Evolutionary conservation across 1,140 invertebrate species (phyloP).

Genomic region (Leguminivora glycinivorella): DNA sequence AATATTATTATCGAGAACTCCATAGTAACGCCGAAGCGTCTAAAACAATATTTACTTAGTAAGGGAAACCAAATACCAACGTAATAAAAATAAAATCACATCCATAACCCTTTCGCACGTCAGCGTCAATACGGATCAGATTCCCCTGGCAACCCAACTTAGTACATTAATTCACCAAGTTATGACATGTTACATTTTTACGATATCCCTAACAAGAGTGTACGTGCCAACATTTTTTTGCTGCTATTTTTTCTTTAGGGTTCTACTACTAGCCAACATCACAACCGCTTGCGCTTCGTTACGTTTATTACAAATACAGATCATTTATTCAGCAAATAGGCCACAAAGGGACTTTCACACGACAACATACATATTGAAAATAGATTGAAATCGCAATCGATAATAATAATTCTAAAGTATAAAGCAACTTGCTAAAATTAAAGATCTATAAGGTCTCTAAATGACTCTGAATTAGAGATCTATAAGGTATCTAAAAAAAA

Average conservation of each 20-base stretch:
- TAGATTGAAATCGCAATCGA: too few relatives aligned
- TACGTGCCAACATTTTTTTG: conserved; percentile 13
- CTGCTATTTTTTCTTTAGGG: background rate
- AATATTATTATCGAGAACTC: background rate
- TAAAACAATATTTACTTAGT: conserved; percentile 8
- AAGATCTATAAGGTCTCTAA: too few relatives aligned
- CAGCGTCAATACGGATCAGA: background rate
- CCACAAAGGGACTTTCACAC: too few relatives aligned
- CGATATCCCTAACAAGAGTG: background rate
- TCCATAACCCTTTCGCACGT: conserved; percentile 13
- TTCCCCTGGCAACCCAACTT: background rate
- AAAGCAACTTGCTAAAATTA: too few relatives aligned
- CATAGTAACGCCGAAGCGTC: background rate
- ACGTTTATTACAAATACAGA: too few relatives aligned
- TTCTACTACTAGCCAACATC: too few relatives aligned
- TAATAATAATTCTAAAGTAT: too few relatives aligned
- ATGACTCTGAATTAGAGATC: too few relatives aligned
- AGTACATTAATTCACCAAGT: conserved; percentile 17
- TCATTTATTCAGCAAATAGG: too few relatives aligned
- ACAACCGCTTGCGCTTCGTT: too few relatives aligned
- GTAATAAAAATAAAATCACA: conserved; percentile 19
- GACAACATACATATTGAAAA: too few relatives aligned
- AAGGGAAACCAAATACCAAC: background rate
- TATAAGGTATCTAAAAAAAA: too few relatives aligned
- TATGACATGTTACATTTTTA: conserved; percentile 24